Conservation (phyloP, 2,888 invertebrate genomes). For the Drosophila mayaguana region DNA sequence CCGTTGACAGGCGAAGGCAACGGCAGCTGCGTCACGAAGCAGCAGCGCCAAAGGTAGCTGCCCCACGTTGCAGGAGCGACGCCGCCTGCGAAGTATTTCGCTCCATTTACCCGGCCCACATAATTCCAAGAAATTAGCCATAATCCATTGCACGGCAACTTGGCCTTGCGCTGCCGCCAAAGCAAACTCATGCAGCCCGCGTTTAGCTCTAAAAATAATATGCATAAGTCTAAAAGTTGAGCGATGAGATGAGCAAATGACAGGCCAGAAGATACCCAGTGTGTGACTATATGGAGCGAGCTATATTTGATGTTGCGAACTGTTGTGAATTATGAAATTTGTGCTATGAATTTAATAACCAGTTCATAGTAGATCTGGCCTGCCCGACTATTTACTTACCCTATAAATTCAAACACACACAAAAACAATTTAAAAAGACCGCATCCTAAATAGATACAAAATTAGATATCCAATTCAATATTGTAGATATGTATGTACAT, state of each 20-base stretch:
- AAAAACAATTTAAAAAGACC: no score
- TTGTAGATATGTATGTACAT: no score
- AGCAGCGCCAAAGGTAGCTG: slow-evolving; percentile 45
- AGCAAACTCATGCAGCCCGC: slow-evolving; percentile 13
- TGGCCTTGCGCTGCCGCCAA: not conserved
- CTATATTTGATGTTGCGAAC: no score
- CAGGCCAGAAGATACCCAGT: slow-evolving; percentile 3
- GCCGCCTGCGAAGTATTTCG: slow-evolving; percentile 11
- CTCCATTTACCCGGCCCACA: slow-evolving; percentile 70
- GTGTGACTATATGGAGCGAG: not conserved
- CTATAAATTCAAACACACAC: no score
- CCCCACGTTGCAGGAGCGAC: slow-evolving; percentile 14
- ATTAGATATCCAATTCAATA: no score
- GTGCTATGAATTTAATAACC: no score
- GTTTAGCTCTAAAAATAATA: slow-evolving; percentile 57
- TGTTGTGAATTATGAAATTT: no score
- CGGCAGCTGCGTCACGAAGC: slow-evolving; percentile 29
- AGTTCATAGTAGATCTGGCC: no score
- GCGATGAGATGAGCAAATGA: not conserved
- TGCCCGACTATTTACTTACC: no score
- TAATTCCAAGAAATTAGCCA: slow-evolving; percentile 67
- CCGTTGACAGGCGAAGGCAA: slow-evolving; percentile 42
- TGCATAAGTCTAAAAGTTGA: slow-evolving; percentile 34
- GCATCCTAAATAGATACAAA: no score
- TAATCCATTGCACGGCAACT: slow-evolving; percentile 38